These are phyloP conservation scores for Acleris literana DNA, from an alignment of 2,888 invertebrate genomes.

Conservation along the genomic window DNA sequence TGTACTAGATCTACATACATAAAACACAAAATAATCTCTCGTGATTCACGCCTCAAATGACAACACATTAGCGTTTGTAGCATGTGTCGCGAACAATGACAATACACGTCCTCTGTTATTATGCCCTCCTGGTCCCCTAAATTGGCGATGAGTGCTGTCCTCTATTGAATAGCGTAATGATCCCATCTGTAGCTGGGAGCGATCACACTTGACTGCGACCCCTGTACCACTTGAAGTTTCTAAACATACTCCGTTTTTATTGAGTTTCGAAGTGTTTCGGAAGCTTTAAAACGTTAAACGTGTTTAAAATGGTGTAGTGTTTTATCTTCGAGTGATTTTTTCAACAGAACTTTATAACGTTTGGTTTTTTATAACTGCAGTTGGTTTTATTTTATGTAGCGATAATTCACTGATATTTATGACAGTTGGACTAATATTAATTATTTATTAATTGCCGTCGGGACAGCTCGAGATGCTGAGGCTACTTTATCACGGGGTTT, in stretches of 20 bases:
- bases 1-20: conserved; percentile 4
- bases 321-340: conserved; percentile 13
- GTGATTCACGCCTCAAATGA: conserved; percentile 11
- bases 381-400: conserved; percentile 5
- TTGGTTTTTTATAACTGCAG: background rate
- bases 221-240: conserved; percentile 22
- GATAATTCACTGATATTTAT: conserved; percentile 23
- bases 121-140: conserved; percentile 29
- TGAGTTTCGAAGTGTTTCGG: conserved; percentile 21
- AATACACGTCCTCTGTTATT: conserved; percentile 32
- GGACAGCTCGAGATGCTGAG: conserved; percentile 22
- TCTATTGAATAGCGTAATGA: conserved; percentile 29
- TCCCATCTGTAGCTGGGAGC: conserved; percentile 31
- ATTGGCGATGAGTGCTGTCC: conserved; percentile 33
- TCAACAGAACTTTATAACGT: background rate
- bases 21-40: conserved; percentile 8
- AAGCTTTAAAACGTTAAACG: conserved; percentile 27
- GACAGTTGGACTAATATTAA: conserved; percentile 27
- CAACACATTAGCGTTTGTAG: conserved; percentile 16
- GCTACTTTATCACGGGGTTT: conserved; percentile 28
- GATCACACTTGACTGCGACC: conserved; percentile 30
- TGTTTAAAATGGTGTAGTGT: conserved; percentile 19
- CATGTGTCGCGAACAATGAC: conserved; percentile 32
- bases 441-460: conserved; percentile 25
- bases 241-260: conserved; percentile 20